Evolutionary conservation across 2,797 vertebrate species (phyloP).

Genomic region (Gallinago nigripennis): DNA sequence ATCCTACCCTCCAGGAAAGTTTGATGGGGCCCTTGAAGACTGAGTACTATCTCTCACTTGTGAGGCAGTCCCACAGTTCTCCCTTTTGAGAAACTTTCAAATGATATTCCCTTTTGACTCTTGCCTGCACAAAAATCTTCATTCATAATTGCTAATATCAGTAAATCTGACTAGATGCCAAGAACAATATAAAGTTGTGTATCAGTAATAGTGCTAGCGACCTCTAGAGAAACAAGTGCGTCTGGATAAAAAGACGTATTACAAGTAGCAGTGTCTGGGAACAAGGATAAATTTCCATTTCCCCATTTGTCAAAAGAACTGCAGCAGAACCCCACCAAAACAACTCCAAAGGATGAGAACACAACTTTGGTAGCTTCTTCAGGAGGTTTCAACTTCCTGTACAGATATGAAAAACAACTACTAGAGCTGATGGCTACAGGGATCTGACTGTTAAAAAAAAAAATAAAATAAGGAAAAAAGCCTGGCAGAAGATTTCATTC

Average conservation of each 20-base stretch:
- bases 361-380: background rate
- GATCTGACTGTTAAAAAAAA: background rate
- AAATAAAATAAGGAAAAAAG: background rate
- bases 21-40: background rate
- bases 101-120: background rate
- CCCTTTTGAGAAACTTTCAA: background rate
- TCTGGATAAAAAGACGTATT: background rate
- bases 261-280: background rate
- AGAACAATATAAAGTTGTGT: background rate
- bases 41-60: background rate
- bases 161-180: background rate
- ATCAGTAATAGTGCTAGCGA: background rate
- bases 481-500: background rate
- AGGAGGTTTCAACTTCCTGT: background rate
- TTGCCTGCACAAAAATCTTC: background rate
- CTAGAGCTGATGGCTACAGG: background rate
- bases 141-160: background rate
- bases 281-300: background rate
- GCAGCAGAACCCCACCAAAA: background rate
- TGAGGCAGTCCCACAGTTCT: background rate
- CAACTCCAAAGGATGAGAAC: background rate
- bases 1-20: background rate
- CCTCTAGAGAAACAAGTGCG: background rate
- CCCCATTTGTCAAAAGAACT: background rate
- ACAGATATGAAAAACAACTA: background rate